These are phyloP conservation scores for Scatophagus argus DNA, from an alignment of 2,113 vertebrate species.

Conservation along the genomic window DNA sequence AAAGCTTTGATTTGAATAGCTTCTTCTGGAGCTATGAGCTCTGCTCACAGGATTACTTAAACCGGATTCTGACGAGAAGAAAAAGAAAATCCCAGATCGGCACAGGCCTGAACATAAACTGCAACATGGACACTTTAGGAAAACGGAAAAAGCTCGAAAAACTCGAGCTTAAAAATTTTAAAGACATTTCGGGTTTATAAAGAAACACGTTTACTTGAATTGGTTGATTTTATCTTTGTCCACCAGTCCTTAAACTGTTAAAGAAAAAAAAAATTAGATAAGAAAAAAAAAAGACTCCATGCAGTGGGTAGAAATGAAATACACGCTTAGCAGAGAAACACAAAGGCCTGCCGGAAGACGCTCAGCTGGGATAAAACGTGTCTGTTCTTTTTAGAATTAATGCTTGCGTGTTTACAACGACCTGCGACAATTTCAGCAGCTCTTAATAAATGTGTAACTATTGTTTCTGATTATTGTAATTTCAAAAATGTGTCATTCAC, in stretches of 20 bases:
- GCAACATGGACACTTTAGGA: no score
- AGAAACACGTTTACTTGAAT: not conserved
- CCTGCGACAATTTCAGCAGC: no score
- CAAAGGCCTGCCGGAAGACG: not conserved
- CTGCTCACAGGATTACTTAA: not conserved
- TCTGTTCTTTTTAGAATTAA: not conserved
- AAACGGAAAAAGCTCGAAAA: not conserved
- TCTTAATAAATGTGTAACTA: not conserved
- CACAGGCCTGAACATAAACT: no score
- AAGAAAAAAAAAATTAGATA: rapidly evolving
- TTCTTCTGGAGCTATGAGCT: not conserved
- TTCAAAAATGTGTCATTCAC: not conserved
- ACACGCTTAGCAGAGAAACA: not conserved
- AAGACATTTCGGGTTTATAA: not conserved
- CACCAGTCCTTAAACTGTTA: no score
- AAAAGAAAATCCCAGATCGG: no score
- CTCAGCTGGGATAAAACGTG: not conserved
- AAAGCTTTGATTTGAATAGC: not conserved
- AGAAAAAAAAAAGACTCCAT: not conserved
- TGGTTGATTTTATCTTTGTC: not conserved
- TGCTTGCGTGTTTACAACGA: not conserved
- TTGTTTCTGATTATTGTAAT: not conserved
- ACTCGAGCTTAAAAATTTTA: not conserved
- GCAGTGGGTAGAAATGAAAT: not conserved
- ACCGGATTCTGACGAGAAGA: not conserved